Evolutionary conservation across 2,113 vertebrate genomes (phyloP), one percentile per base, ranked within the genome.

Genomic region (Alexandromys fortis): DNA sequence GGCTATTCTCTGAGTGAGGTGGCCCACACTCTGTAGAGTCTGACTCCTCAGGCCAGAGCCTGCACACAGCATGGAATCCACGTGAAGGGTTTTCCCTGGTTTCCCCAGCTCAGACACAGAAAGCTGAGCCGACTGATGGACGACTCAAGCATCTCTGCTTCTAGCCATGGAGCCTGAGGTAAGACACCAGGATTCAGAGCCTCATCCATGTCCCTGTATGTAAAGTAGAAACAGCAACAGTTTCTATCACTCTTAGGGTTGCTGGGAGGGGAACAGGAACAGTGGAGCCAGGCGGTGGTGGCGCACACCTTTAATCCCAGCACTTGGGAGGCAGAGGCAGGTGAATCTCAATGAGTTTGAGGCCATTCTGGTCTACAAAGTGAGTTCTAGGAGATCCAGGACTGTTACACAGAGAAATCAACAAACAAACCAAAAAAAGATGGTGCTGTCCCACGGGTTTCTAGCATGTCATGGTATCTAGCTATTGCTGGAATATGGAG

Each of bases 1-100:
- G 92, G 92, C 86, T 96, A 52, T 82, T 92, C 96, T 95, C 72
- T 92, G 92, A 96, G 95, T 86, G 88, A 96, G 96, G 90, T 2
- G 7, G 79, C 93, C 92, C 92, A 94, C 2, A 2, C 86, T 82
- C 90, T 86, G 79, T 67, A 90, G 94, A 93, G 82, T 85, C 58
- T 85, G 91, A 75, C 67, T 95, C 76, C 76, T 47, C 0, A 93
- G 87, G 87, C 70, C 82, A 63, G 89, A 75, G 89, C n/a, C 90
- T 55, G 30, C 0, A 1, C 30, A 38, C 3, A 1, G 70, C 22
- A 9, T 3, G 67, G 61, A 22, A 35, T 21, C 49, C 1, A 38
- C 14, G 21, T 28, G 38, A 33, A 47, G 6, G n/a, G 52, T 17
- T 58, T 58, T 4, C 45, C 38, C 24, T 3, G 22, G 13, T 3